Base-by-base conservation (phyloP, 1,140 invertebrate genomes). In the Lysiphlebus fabarum region DNA sequence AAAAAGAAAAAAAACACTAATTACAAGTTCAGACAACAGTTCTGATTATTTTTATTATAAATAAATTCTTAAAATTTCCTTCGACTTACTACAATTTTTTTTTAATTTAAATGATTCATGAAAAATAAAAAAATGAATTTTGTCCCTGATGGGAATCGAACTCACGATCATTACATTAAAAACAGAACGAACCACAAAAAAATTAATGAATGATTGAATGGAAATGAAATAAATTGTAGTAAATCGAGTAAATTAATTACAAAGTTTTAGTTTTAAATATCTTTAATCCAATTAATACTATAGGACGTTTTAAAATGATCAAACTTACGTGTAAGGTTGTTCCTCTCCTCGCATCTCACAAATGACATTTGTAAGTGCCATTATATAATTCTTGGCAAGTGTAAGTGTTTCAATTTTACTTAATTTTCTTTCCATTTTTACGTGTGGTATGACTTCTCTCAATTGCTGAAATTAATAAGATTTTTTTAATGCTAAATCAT, bases 371-470 rank as follows among this genome's bases (percentile, higher is more conserved):
- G 91, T 93, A 63, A 94, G 81, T 34, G 91, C 91, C 83, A 91
- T 92, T 71, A 93, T 93, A 76, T 93, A 93, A 81, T 93, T 92
- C 78, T 92, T 92, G 65, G 91, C 91, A 70, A 93, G 76, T 11
- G 91, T 92, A 12, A 93, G 77, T 9, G 91, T 93, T 77, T 93
- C 91, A 62, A 93, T 93, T 81, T 93, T 93, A 53, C 90, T 90
- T 62, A 93, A 80, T 67, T 91, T 89, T 58, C 90, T 82, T 69
- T 92, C 90, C 82, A 91, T 87, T 74, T 89, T 89, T 51, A 93
- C 89, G 66, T 93, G 91, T 1, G 92, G 92, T 68, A 93, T 93
- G 6, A 93, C 91, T 77, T 92, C 90, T 58, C 91, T 82, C 42
- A 94, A 78, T 70, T 87, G 89, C 84, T 89, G 81, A 54, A 75